phyloP scores from a whole-genome alignment of 2,113 vertebrate species.

The Scomber colias region DNA sequence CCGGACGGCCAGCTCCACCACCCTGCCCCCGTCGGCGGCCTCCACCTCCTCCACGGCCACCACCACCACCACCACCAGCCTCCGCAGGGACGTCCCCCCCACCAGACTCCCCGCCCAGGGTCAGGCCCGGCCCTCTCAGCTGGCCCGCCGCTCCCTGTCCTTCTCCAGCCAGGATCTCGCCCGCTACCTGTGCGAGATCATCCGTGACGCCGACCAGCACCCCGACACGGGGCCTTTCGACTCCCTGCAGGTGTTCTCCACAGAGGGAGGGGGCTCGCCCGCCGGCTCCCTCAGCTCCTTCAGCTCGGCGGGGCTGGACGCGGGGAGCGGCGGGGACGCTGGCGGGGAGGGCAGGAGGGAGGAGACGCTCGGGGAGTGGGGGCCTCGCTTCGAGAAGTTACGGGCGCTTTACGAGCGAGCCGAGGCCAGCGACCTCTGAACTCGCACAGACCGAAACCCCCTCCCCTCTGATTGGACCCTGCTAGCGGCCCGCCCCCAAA shows the following conservation, averaged over 20 bases:
- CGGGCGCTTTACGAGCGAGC: slow-evolving; percentile 86
- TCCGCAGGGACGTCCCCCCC: slow-evolving; percentile 84
- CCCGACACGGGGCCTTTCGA: slow-evolving; percentile 82
- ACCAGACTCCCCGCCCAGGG: slow-evolving; percentile 77
- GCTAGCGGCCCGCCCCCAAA: not conserved
- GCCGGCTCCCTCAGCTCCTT: slow-evolving; percentile 89
- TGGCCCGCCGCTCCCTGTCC: slow-evolving; percentile 77
- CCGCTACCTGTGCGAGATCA: slow-evolving; percentile 84
- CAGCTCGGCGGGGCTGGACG: slow-evolving; percentile 82
- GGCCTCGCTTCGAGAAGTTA: slow-evolving; percentile 89
- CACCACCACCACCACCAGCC: slow-evolving; percentile 61
- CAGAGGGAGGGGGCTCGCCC: slow-evolving; percentile 85
- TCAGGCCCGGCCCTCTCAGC: slow-evolving; percentile 71
- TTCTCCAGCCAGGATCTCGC: slow-evolving; percentile 84
- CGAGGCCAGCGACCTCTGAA: slow-evolving; percentile 83
- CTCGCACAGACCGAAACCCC: not conserved
- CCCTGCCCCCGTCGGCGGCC: slow-evolving; percentile 73
- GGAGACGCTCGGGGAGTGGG: slow-evolving; percentile 87
- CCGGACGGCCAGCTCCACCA: slow-evolving; percentile 61
- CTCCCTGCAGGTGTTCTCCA: slow-evolving; percentile 88
- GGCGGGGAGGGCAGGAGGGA: slow-evolving; percentile 59
- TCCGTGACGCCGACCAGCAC: slow-evolving; percentile 83
- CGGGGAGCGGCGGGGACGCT: slow-evolving; percentile 52
- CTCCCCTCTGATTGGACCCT: slow-evolving; percentile 26
- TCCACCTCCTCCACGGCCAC: slow-evolving; percentile 53